These are phyloP conservation scores for Sericinus montela DNA, from an alignment of 2,888 invertebrate genomes.

Conservation along the genomic window DNA sequence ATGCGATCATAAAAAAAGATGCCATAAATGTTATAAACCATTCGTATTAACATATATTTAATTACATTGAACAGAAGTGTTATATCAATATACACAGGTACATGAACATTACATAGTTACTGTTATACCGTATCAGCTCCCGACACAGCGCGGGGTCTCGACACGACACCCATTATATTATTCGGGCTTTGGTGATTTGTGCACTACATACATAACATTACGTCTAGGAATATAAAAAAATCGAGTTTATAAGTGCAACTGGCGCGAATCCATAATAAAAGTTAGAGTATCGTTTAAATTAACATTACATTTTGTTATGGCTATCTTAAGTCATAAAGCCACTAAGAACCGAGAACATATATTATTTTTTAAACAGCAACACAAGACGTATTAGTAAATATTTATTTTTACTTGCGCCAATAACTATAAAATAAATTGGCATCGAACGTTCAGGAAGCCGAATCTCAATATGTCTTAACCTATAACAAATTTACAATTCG, in stretches of 20 bases:
- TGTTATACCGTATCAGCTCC: slow-evolving; percentile 13
- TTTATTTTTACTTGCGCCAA: slow-evolving; percentile 1
- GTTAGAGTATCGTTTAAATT: slow-evolving; percentile 18
- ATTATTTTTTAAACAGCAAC: neutral
- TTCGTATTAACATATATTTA: slow-evolving; percentile 56
- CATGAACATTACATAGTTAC: slow-evolving; percentile 35
- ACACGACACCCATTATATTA: slow-evolving; percentile 19
- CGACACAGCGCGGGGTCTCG: slow-evolving; percentile 1
- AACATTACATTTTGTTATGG: neutral
- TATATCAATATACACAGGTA: slow-evolving; percentile 41
- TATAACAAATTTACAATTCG: slow-evolving; percentile 66
- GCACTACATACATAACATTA: slow-evolving; percentile 56
- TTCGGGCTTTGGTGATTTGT: slow-evolving; percentile 43
- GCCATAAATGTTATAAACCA: slow-evolving; percentile 67
- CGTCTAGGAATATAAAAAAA: slow-evolving; percentile 52
- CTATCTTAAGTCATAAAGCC: no score
- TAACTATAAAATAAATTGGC: slow-evolving; percentile 31
- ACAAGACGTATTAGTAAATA: slow-evolving; percentile 14
- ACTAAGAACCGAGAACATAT: no score
- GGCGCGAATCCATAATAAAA: slow-evolving; percentile 29
- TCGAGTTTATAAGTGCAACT: slow-evolving; percentile 45
- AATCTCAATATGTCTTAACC: slow-evolving; percentile 50
- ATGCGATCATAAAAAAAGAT: slow-evolving; percentile 43
- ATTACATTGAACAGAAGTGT: slow-evolving; percentile 54
- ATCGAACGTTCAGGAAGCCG: slow-evolving; percentile 50